phyloP scores from a whole-genome alignment of 2,888 invertebrate genomes.

The Drosophila mayaguana region DNA sequence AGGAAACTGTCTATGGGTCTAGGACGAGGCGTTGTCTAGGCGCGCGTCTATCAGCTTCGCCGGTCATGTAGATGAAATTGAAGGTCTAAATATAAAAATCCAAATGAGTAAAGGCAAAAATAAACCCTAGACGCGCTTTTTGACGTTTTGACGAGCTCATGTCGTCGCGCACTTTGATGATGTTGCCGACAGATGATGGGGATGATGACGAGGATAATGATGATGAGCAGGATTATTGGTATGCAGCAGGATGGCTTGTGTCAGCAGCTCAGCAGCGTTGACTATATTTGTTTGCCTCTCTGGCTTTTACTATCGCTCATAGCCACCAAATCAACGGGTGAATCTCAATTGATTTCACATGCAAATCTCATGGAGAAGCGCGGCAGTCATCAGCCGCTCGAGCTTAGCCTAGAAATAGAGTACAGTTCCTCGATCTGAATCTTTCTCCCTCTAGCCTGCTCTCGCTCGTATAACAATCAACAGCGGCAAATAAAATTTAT shows the following conservation, averaged over 20 bases:
- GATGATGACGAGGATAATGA: conserved; percentile 26
- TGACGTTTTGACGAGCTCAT: conserved; percentile 71
- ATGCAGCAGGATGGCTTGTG: conserved; percentile 37
- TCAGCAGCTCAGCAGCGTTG: conserved; percentile 35
- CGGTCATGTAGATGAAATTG: conserved; percentile 51
- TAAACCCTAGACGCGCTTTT: conserved; percentile 42
- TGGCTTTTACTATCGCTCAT: conserved; percentile 27
- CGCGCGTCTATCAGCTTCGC: conserved; percentile 51
- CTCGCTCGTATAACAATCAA: conserved; percentile 67
- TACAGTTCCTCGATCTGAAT: neutral
- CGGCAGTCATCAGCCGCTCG: conserved; percentile 32
- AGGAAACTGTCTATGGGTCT: conserved; percentile 2
- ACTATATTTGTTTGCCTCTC: conserved; percentile 42
- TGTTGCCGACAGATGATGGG: conserved; percentile 29
- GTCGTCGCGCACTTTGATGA: conserved; percentile 65
- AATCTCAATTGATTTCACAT: conserved; percentile 56
- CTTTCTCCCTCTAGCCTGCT: neutral
- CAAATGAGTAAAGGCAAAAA: neutral
- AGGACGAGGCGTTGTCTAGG: conserved; percentile 33
- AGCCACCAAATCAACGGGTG: conserved; percentile 41
- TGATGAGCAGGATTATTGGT: conserved; percentile 47
- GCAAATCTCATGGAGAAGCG: conserved; percentile 43
- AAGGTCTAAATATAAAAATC: conserved; percentile 62
- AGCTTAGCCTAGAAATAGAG: conserved; percentile 8
- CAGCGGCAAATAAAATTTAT: conserved; percentile 56